Base-by-base conservation (phyloP, 2,888 invertebrate genomes). In the Leptarthrus brevirostris region DNA sequence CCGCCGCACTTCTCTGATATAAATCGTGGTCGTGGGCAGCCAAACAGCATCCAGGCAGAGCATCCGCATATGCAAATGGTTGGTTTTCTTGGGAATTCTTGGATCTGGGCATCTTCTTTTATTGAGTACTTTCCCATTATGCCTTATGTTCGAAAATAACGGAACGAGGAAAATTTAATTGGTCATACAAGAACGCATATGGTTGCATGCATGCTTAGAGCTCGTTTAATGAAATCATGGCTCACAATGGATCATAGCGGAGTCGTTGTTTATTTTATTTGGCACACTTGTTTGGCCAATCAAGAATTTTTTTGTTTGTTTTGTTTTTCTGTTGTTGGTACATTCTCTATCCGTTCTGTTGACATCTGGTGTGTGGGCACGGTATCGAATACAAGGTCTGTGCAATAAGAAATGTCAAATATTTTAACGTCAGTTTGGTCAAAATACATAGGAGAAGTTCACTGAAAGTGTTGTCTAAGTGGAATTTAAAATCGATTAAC, bases 141-240 rank as follows among this genome's bases (percentile, higher is more conserved):
- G 54, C 54, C 24, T 54, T 4, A 26, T 54, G 54, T 26, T 54
- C 54, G 54, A 26, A 54, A 54, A 26, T 54, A 54, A 54, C 54
- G 54, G 54, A 54, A 54, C 30, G 54, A 26, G 54, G 26, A 5
- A 14, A 14, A 54, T 54, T 26, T 54, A 54, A 54, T 54, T 54
- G 54, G n/a, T 54, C 54, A 24, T 54, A 54, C 54, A 26, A n/a
- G 49, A 4, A 20, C 18, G 49, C 49, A 4, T 44, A 4, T 53
- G 20, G 20, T 20, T 53, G 20, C 53, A 53, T 24, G 53, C 22
- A 53, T 22, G n/a, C 22, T 53, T 22, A 53, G 5, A 2, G 53
- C 47, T 16, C 18, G 53, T 53, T 22, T 22, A 18, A 8, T 22
- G 54, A 10, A 5, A 2, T 20, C 49, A 18, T 49, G 12, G 18